Evolutionary conservation across 2,113 vertebrate genomes (phyloP).

Genomic region (Tachysurus fulvidraco): DNA sequence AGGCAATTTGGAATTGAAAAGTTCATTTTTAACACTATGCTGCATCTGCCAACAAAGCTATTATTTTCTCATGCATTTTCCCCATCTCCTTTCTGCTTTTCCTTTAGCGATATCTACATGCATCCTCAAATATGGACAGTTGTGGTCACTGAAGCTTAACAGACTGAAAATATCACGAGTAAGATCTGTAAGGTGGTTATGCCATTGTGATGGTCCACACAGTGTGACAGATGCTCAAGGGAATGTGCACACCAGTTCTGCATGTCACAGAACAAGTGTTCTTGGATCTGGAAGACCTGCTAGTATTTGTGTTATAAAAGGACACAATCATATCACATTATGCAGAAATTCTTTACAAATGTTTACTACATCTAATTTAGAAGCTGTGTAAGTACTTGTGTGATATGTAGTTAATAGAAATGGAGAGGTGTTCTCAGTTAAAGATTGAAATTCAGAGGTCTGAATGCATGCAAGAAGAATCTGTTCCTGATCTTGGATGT

Average conservation of each 20-base stretch:
- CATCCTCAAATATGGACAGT: no score
- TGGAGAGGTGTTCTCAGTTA: no score
- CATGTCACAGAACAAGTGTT: no score
- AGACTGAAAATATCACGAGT: background rate
- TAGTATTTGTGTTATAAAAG: background rate
- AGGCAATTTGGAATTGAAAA: background rate
- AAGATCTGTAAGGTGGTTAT: no score
- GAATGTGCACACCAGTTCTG: no score
- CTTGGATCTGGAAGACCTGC: no score
- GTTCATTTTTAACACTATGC: background rate
- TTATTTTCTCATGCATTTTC: background rate
- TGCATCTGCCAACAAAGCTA: background rate
- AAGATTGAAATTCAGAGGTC: no score
- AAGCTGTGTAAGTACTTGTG: background rate
- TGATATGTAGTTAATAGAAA: background rate
- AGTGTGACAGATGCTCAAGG: no score
- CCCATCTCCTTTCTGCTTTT: background rate
- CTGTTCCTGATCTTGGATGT: no score
- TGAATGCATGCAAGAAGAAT: no score
- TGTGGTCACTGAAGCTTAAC: background rate
- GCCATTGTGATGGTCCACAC: no score
- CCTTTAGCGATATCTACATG: background rate
- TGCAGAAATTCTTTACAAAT: background rate
- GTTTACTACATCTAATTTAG: background rate
- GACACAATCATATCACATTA: background rate